These are phyloP conservation scores for Leptinotarsa lineolata DNA, from an alignment of 1,140 invertebrate species.

Conservation along the genomic window DNA sequence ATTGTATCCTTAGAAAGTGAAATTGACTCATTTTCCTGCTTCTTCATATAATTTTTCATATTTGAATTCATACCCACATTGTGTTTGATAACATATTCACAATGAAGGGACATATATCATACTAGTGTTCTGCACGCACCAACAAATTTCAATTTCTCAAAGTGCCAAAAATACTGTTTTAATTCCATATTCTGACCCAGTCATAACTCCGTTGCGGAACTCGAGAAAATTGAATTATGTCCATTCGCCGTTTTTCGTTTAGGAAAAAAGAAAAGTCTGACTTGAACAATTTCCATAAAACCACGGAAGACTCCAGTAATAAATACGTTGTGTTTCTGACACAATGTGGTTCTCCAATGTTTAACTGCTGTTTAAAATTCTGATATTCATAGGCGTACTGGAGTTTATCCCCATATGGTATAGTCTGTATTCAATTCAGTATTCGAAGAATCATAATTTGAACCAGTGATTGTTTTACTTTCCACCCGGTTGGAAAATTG, in stretches of 20 bases:
- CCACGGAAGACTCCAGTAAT: neutral
- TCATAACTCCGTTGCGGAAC: neutral
- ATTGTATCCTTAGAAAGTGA: no score
- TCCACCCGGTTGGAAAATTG: no score
- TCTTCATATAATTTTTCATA: no score
- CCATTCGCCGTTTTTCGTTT: neutral
- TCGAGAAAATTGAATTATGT: conserved; percentile 8
- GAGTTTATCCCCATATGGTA: neutral
- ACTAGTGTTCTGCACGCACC: neutral
- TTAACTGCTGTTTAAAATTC: conserved; percentile 3
- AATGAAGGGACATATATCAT: no score
- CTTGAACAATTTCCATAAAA: conserved; percentile 8
- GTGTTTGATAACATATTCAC: no score
- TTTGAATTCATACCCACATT: no score
- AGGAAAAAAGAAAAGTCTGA: neutral
- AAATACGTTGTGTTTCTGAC: conserved; percentile 8
- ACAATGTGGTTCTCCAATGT: conserved; percentile 3
- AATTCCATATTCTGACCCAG: neutral
- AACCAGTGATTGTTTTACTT: no score
- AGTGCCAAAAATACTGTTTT: neutral
- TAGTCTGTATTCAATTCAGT: no score
- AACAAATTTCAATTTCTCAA: neutral
- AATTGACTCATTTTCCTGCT: no score
- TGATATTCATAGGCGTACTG: neutral
- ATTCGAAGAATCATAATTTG: no score